Base-by-base conservation (phyloP, 2,797 vertebrate genomes). In the Chlorospingus semifuscus region DNA sequence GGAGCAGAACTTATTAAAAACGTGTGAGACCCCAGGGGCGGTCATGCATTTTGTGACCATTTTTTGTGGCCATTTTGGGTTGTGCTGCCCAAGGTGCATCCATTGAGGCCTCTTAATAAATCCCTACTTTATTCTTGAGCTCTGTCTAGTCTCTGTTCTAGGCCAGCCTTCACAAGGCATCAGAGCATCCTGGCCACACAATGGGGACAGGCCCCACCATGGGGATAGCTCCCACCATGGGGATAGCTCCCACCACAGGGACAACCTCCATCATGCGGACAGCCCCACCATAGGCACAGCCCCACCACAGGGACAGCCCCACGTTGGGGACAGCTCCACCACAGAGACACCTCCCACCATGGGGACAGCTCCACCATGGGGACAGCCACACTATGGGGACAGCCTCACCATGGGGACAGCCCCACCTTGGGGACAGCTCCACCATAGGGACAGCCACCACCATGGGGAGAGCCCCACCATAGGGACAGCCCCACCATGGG, bases 401-500 rank as follows among this genome's bases (percentile, higher is more conserved):
- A 44, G 19, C 42, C 42, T 18, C 14, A 41, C 41, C 6, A 41
- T 41, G 41, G 41, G 15, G 41, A 41, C 41, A 44, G 9, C 9
- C 42, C 39, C 18, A 42, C 41, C 17, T 18, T 19, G 18, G 41
- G 41, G 41, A 19, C 41, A 42, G 41, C 41, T 11, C 20, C 44
- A 46, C 21, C 3, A 12, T 46, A 14, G 47, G 8, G 24, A 49
- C 47, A 49, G 23, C 23, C 7, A 29, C 42, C 19, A 32, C 9
- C 63, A 44, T 0, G 0, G 41, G 39, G 41, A n/a, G 41, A 56
- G 57, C 44, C 55, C 56, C 29, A 30, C 8, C 56, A 37, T 1
- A 0, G 42, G 56, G 30, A 39, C 55, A 69, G 63, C 74, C 15
- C 9, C 23, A n/a, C 8, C 56, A 41, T 1, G 0, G 52, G 52